phyloP scores from a whole-genome alignment of 2,797 vertebrate genomes.

The Liasis olivaceus region DNA sequence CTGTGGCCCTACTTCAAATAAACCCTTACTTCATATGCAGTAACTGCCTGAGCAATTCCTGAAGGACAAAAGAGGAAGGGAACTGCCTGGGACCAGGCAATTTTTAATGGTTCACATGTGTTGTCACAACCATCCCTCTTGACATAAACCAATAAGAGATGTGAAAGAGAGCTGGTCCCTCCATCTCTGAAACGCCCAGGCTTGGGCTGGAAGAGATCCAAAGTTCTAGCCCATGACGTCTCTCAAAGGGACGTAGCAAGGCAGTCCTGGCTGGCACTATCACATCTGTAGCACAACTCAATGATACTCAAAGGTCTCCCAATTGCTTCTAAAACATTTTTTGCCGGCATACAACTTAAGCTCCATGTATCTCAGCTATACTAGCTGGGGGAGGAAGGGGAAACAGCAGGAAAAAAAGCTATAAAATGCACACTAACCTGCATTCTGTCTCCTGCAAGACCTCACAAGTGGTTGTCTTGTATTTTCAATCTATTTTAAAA shows the following conservation, averaged over 20 bases:
- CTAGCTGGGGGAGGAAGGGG: not conserved
- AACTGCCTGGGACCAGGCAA: not conserved
- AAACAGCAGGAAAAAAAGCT: not conserved
- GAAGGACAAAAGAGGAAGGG: not conserved
- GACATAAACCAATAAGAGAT: not conserved
- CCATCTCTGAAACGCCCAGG: not conserved
- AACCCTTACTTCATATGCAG: no score
- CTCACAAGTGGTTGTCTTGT: not conserved
- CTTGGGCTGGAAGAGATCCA: no score
- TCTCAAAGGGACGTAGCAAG: not conserved
- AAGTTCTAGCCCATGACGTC: not conserved
- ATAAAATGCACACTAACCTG: not conserved
- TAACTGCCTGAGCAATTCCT: not conserved
- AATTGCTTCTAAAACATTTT: not conserved
- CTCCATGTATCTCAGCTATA: not conserved
- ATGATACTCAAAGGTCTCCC: not conserved
- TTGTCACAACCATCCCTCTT: not conserved
- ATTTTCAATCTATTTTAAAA: not conserved
- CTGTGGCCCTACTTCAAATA: not conserved
- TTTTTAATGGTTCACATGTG: no score
- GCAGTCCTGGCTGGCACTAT: not conserved
- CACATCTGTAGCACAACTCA: not conserved
- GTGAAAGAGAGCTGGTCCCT: not conserved
- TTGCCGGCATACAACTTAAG: not conserved
- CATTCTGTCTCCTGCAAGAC: not conserved